Evolutionary conservation across 2,113 vertebrate genomes (phyloP).

Genomic region (Onychostruthus taczanowskii): DNA sequence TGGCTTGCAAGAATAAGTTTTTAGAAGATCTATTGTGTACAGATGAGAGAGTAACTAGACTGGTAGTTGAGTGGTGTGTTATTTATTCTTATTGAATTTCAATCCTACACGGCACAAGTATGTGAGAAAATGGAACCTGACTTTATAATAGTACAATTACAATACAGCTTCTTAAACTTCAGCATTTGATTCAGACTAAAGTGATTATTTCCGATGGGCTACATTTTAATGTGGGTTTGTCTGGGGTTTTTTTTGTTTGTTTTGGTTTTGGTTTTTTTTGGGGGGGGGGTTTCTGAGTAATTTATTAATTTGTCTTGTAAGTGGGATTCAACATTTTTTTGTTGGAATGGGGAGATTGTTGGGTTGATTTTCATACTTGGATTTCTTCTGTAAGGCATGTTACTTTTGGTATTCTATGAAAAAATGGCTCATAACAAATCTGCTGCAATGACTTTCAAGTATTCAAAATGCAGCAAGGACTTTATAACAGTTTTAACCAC

Average conservation of each 20-base stretch:
- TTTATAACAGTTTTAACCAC: neutral
- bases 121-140: neutral
- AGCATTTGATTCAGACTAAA: neutral
- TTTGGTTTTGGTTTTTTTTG: neutral
- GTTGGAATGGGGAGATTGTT: neutral
- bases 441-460: neutral
- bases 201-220: neutral
- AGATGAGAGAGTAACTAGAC: neutral
- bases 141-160: neutral
- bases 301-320: neutral
- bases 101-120: neutral
- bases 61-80: neutral
- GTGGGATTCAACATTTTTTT: neutral
- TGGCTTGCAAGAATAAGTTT: neutral
- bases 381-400: neutral
- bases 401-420: neutral
- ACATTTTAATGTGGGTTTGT: fast-evolving
- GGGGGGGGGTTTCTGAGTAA: neutral
- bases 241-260: neutral
- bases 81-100: neutral
- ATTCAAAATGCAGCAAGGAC: neutral
- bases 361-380: neutral
- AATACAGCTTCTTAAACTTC: neutral
- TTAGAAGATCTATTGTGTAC: neutral
- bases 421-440: neutral